These are phyloP conservation scores for Picus viridis DNA, from an alignment of 2,797 vertebrate genomes.

Conservation along the genomic window DNA sequence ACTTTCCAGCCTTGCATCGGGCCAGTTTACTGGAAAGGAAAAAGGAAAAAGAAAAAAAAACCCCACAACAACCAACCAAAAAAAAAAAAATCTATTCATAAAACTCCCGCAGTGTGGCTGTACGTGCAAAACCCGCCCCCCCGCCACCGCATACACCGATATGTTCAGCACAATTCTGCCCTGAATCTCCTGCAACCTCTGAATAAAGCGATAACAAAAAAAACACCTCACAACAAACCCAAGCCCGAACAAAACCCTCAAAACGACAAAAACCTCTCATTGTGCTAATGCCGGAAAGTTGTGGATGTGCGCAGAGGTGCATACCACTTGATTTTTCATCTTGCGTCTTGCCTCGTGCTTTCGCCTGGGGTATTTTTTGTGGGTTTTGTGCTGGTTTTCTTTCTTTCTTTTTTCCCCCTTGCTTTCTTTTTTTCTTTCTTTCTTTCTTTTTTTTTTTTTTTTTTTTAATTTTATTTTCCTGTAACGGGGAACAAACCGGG, in stretches of 20 bases:
- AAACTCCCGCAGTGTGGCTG: slow-evolving; percentile 1
- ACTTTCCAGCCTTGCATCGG: not conserved
- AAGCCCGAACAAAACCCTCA: no score
- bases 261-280: not conserved
- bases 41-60: no score
- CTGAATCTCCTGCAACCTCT: not conserved
- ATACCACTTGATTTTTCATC: slow-evolving; percentile 14
- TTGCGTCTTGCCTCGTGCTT: not conserved
- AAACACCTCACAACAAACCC: no score
- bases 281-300: slow-evolving; percentile 7
- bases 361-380: not conserved
- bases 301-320: not conserved
- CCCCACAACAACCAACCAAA: no score
- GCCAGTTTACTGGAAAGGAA: not conserved
- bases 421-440: not conserved
- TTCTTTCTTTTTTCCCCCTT: not conserved
- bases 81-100: no score
- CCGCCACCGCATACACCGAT: not conserved
- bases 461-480: not conserved
- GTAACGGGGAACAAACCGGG: not conserved
- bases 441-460: no score
- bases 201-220: not conserved
- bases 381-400: no score
- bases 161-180: not conserved
- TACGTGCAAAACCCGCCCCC: not conserved